Percentiles rank a stretch among this genome's conserved stretches.
Evolutionary conservation across 1,140 invertebrate species (phyloP).

Genomic region (Aphaenogaster rudis): DNA sequence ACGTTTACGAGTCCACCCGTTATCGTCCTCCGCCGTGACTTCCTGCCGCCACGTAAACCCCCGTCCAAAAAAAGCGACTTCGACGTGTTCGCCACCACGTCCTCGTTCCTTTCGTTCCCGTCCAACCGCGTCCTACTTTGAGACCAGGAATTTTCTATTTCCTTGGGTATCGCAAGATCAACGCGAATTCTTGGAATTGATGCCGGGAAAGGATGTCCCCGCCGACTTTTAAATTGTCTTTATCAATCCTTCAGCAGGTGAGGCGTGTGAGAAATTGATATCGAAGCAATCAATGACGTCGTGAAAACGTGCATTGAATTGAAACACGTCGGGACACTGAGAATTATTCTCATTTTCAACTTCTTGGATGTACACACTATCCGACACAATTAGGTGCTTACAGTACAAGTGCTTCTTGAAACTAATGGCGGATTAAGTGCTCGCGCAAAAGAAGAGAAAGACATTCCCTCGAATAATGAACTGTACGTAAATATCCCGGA

Average conservation of each 20-base stretch:
- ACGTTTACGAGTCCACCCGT: conserved; percentile 62
- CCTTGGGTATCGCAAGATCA: conserved; percentile 57
- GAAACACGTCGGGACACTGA: background rate
- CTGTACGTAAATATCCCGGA: conserved; percentile 49
- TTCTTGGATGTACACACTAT: background rate
- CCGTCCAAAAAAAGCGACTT: conserved; percentile 4
- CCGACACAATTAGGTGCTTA: conserved; percentile 16
- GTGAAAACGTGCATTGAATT: conserved; percentile 33
- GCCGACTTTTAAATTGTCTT: conserved; percentile 60
- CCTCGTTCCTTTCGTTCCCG: conserved; percentile 52
- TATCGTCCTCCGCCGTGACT: conserved; percentile 37
- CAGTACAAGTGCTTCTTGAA: conserved; percentile 30
- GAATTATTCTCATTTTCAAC: conserved; percentile 14
- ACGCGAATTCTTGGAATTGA: conserved; percentile 62
- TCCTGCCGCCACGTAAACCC: conserved; percentile 30
- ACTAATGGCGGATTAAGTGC: conserved; percentile 57
- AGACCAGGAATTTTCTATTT: conserved; percentile 63
- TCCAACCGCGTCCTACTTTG: conserved; percentile 55
- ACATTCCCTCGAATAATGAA: conserved; percentile 35
- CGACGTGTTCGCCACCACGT: conserved; percentile 47
- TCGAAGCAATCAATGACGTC: conserved; percentile 11
- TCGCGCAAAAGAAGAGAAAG: conserved; percentile 50
- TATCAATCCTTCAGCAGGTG: conserved; percentile 56
- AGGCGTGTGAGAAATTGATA: conserved; percentile 49
- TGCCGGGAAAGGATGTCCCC: conserved; percentile 38